Evolutionary conservation across 2,888 invertebrate genomes (phyloP).

Genomic region (Heliothis peltigera): DNA sequence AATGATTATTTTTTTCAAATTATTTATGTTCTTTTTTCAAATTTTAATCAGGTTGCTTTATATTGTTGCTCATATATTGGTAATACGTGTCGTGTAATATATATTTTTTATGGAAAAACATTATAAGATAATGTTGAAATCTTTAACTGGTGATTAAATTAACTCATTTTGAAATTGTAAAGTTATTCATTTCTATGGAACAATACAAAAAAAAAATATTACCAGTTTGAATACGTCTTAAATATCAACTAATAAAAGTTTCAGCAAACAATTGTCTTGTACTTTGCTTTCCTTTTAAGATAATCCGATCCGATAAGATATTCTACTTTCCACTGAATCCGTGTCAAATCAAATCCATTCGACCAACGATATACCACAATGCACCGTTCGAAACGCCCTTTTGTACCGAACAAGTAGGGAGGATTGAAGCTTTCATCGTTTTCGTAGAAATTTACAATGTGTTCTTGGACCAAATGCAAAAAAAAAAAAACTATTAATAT

Average conservation of each 20-base stretch:
- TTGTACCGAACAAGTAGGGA: slow-evolving; percentile 56
- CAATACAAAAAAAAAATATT: too few species aligned
- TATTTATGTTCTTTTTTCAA: not conserved
- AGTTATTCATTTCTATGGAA: too few species aligned
- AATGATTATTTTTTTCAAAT: not conserved
- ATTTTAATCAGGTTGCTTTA: not conserved
- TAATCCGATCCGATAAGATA: slow-evolving; percentile 61
- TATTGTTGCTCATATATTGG: too few species aligned
- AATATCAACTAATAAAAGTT: slow-evolving; percentile 29
- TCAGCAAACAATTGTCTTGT: slow-evolving; percentile 35
- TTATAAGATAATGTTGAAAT: too few species aligned
- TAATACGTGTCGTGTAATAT: too few species aligned
- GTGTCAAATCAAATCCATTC: slow-evolving; percentile 56
- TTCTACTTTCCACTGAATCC: slow-evolving; percentile 50
- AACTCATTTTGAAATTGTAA: too few species aligned
- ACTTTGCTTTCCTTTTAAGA: slow-evolving; percentile 47
- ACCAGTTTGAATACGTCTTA: too few species aligned
- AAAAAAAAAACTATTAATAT: slow-evolving; percentile 40
- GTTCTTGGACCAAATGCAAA: slow-evolving; percentile 47
- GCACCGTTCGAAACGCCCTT: slow-evolving; percentile 57
- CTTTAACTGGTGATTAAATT: too few species aligned
- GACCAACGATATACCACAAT: slow-evolving; percentile 58
- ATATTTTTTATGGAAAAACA: too few species aligned
- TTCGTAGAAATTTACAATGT: slow-evolving; percentile 18
- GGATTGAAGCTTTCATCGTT: slow-evolving; percentile 50